Evolutionary conservation across 2,888 invertebrate genomes (phyloP).

Genomic region (Anagyrus pseudococci): DNA sequence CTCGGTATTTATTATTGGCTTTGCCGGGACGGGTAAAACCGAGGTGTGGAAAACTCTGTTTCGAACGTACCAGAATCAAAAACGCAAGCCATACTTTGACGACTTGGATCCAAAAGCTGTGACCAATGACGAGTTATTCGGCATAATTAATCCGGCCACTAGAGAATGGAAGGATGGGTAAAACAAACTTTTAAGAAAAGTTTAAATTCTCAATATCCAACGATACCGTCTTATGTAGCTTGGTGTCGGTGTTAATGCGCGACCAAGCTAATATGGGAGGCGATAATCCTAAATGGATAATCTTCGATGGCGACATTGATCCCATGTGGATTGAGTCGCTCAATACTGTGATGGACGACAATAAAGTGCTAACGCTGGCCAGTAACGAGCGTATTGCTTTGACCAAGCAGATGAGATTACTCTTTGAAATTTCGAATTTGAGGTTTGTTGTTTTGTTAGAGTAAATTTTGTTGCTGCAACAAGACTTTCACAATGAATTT

Average conservation of each 20-base stretch:
- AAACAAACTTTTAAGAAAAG: neutral
- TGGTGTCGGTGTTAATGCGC: slow-evolving; percentile 91
- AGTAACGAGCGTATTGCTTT: slow-evolving; percentile 94
- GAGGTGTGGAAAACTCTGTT: slow-evolving; percentile 92
- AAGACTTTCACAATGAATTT: no score
- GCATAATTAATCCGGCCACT: slow-evolving; percentile 91
- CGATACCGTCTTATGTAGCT: slow-evolving; percentile 54
- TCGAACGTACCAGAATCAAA: slow-evolving; percentile 82
- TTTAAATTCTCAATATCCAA: neutral
- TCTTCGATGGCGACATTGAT: slow-evolving; percentile 94
- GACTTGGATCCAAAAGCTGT: slow-evolving; percentile 97
- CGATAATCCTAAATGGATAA: slow-evolving; percentile 91
- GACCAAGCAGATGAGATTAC: slow-evolving; percentile 84
- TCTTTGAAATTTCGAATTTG: slow-evolving; percentile 93
- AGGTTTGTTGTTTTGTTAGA: slow-evolving; percentile 44
- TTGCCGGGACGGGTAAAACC: slow-evolving; percentile 90
- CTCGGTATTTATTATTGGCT: slow-evolving; percentile 87
- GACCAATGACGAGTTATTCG: slow-evolving; percentile 93
- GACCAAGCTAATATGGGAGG: slow-evolving; percentile 90
- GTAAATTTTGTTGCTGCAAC: neutral
- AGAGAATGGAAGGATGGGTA: slow-evolving; percentile 88
- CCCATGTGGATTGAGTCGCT: slow-evolving; percentile 99
- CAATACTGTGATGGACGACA: slow-evolving; percentile 97
- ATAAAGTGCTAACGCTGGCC: slow-evolving; percentile 90
- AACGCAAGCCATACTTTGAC: slow-evolving; percentile 81